These are phyloP conservation scores for Lamproptera curius DNA, from an alignment of 2,888 invertebrate genomes.

Conservation along the genomic window DNA sequence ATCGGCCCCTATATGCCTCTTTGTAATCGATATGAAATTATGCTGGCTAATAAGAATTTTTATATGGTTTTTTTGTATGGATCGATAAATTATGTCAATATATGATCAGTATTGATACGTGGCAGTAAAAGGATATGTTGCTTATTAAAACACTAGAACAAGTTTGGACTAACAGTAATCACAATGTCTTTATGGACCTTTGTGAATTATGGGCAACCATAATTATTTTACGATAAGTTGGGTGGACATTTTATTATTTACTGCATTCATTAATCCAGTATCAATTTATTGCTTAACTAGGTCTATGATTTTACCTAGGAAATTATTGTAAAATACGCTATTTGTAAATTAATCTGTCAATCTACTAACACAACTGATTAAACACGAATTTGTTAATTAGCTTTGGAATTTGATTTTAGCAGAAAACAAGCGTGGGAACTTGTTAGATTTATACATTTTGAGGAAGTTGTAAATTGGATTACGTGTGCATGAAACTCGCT, in stretches of 20 bases:
- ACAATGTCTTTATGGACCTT: background rate
- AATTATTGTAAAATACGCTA: background rate
- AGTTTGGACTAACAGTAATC: background rate
- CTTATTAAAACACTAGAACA: slow-evolving; percentile 1
- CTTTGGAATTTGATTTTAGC: background rate
- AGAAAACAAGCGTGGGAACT: background rate
- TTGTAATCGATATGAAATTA: background rate
- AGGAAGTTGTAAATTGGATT: too few species aligned
- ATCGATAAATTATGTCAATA: slow-evolving; percentile 1
- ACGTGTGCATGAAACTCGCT: too few species aligned
- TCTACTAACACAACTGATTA: background rate
- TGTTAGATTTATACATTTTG: too few species aligned
- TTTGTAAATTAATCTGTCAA: background rate
- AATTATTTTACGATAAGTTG: slow-evolving; percentile 1
- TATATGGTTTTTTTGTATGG: background rate
- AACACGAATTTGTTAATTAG: too few species aligned
- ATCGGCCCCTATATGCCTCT: background rate
- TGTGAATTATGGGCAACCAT: slow-evolving; percentile 1
- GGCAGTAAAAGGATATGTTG: background rate
- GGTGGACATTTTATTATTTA: background rate
- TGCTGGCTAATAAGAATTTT: background rate
- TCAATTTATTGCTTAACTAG: background rate
- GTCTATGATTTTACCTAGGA: background rate
- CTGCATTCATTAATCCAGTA: background rate
- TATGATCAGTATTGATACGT: background rate